Base-by-base conservation (phyloP, 2,797 vertebrate species). In the Anabas testudineus region DNA sequence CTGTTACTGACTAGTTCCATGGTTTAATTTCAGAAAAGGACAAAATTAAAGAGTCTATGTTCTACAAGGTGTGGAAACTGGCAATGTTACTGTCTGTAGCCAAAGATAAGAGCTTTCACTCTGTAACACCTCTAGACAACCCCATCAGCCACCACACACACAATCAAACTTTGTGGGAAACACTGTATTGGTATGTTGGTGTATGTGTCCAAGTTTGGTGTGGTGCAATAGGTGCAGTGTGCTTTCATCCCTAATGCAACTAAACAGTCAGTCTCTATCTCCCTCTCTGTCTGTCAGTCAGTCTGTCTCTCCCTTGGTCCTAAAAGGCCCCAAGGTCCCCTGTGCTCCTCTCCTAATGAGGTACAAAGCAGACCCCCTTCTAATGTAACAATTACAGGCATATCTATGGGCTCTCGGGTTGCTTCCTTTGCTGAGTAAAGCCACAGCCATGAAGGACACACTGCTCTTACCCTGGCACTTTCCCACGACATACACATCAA, bases 371-470 rank as follows among this genome's bases (percentile, higher is more conserved):
- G 80, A 80, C 70, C 64, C 71, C 65, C 45, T 67, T 78, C 75
- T 90, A 88, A 90, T 85, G 61, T 81, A 70, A 65, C 79, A 75
- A 89, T 91, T 89, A 85, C 62, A 75, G 76, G 28, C 57, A 56
- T 73, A 65, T 79, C 63, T 61, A 55, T 52, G 22, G 63, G 82
- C 76, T 78, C 68, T 75, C 30, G 49, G 72, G 62, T 78, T 90
- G 83, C 87, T 89, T 88, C 78, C 73, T 90, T 86, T 81, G 73
- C 83, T 59, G 74, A 75, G 70, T 74, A 63, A 91, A 84, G 67
- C 46, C 72, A 52, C 41, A 46, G 63, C 83, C 30, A 80, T 71
- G 78, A 85, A 88, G 71, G 73, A 87, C 62, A 67, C 57, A 74
- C 76, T 71, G 80, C 76, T 89, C 66, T 86, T 65, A 72, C 41